Evolutionary conservation across 2,113 vertebrate species (phyloP).

Genomic region (Phalacrocorax carbo): DNA sequence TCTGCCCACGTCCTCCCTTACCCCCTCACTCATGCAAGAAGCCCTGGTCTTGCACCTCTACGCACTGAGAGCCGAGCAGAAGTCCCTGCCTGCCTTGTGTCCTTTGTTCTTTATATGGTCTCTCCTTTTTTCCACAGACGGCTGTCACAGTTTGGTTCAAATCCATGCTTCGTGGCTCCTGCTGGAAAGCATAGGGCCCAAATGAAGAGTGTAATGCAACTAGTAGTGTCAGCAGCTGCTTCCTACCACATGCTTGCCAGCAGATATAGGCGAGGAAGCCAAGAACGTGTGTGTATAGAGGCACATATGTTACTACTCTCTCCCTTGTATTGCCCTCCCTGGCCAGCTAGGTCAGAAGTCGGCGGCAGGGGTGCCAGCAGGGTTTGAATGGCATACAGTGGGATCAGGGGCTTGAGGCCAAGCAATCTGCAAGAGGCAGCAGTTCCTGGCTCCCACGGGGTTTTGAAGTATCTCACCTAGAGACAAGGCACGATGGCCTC

Average conservation of each 20-base stretch:
- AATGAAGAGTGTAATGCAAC: slow-evolving; percentile 16
- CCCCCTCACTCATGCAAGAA: background rate
- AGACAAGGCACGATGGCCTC: background rate
- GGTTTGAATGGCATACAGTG: background rate
- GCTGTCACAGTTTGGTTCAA: background rate
- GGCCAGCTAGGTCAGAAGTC: slow-evolving; percentile 35
- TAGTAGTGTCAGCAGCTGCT: slow-evolving; percentile 24
- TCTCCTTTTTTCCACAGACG: background rate
- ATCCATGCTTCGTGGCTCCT: background rate
- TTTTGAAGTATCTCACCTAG: rapidly evolving
- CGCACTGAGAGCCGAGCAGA: background rate
- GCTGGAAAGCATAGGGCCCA: slow-evolving; percentile 11
- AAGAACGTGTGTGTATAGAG: background rate
- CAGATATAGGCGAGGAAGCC: background rate
- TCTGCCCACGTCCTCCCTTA: background rate
- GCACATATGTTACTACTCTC: slow-evolving; percentile 31
- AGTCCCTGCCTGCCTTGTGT: background rate
- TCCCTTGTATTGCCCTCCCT: background rate
- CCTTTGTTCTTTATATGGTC: background rate
- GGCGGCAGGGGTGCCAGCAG: background rate
- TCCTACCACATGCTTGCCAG: background rate
- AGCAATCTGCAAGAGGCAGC: background rate
- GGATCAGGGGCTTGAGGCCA: background rate
- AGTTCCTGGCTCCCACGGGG: background rate
- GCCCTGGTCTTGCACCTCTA: background rate